Evolutionary conservation across 1,140 invertebrate genomes (phyloP).

Genomic region (Zaprionus ghesquierei): DNA sequence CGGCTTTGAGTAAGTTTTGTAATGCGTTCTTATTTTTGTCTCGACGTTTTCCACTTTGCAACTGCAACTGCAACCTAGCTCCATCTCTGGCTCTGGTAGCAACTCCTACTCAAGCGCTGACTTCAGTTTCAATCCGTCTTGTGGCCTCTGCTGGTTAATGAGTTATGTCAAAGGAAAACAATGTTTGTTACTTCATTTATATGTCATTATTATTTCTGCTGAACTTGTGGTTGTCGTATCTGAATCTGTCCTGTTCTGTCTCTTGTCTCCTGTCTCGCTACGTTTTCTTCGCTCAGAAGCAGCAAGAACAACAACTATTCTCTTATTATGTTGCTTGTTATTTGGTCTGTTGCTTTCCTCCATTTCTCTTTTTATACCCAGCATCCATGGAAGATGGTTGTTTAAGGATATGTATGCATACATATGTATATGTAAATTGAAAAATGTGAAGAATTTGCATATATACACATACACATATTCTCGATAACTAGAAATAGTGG

Average conservation of each 20-base stretch:
- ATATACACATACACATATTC: not conserved
- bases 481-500: not conserved
- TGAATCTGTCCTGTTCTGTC: not conserved
- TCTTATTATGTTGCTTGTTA: conserved; percentile 74
- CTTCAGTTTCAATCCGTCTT: conserved; percentile 31
- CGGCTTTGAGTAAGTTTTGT: conserved; percentile 5
- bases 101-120: conserved; percentile 1
- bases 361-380: not conserved
- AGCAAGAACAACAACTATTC: conserved; percentile 26
- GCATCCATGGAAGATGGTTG: not conserved
- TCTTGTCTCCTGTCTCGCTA: conserved; percentile 14
- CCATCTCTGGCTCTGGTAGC: not conserved
- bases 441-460: not conserved
- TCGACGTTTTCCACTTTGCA: not conserved
- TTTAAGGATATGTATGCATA: not conserved
- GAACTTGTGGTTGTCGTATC: conserved; percentile 55
- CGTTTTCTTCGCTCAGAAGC: conserved; percentile 19
- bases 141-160: conserved; percentile 68
- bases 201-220: conserved; percentile 75
- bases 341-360: conserved; percentile 41
- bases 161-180: conserved; percentile 80
- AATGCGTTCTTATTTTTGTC: conserved; percentile 2
- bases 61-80: not conserved
- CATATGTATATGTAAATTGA: not conserved
- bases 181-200: conserved; percentile 81